phyloP scores from a whole-genome alignment of 2,888 invertebrate species.

The Tachina lurida region DNA sequence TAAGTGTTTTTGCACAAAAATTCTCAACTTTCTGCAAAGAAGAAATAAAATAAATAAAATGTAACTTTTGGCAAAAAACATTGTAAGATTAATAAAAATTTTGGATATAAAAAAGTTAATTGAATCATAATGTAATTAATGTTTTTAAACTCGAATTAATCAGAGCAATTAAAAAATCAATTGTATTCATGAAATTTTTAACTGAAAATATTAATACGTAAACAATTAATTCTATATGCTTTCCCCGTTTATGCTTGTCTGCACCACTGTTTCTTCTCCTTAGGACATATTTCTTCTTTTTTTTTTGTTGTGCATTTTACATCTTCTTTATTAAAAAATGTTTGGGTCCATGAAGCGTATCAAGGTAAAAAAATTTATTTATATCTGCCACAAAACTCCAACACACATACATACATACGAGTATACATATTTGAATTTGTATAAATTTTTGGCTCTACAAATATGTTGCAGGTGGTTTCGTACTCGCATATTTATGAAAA shows the following conservation, averaged over 20 bases:
- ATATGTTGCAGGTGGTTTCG: slow-evolving; percentile 52
- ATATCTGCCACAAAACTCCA: not conserved
- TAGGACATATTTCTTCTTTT: not conserved
- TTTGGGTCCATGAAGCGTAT: slow-evolving; percentile 54
- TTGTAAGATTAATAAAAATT: too few relatives aligned
- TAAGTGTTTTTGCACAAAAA: too few relatives aligned
- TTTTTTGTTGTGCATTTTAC: not conserved
- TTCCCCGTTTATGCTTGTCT: not conserved
- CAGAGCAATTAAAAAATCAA: too few relatives aligned
- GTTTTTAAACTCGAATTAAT: too few relatives aligned
- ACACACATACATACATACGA: slow-evolving; percentile 8
- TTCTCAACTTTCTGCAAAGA: too few relatives aligned
- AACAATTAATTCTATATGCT: not conserved
- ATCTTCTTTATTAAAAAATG: slow-evolving; percentile 7
- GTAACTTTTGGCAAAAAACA: too few relatives aligned
- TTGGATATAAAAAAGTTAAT: too few relatives aligned
- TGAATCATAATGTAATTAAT: too few relatives aligned
- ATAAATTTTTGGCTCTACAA: slow-evolving; percentile 11
- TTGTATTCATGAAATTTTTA: too few relatives aligned
- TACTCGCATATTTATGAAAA: not conserved
- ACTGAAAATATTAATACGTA: too few relatives aligned
- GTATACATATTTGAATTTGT: slow-evolving; percentile 25
- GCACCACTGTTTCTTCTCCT: not conserved
- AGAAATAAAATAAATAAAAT: too few relatives aligned
- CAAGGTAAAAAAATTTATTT: not conserved